These are phyloP conservation scores for Planococcus citri DNA, from an alignment of 1,140 invertebrate genomes.

Conservation along the genomic window DNA sequence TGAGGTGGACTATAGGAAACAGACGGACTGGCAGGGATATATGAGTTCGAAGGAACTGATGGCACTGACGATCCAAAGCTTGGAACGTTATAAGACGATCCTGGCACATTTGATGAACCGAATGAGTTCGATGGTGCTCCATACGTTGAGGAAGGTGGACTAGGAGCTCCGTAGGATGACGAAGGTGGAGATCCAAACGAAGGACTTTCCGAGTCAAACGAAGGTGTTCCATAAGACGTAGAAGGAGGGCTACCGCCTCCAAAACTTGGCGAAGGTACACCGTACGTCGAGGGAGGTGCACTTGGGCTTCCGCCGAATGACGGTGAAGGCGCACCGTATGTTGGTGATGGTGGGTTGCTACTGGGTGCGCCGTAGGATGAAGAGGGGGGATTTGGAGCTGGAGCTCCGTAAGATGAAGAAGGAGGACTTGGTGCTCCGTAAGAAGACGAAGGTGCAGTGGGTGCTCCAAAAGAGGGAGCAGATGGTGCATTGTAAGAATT, in stretches of 20 bases:
- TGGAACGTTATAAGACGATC: constrained; percentile 9
- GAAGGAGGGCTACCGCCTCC: constrained; percentile 12
- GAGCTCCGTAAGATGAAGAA: constrained; percentile 25
- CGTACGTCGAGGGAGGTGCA: constrained; percentile 18
- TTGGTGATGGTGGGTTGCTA: constrained; percentile 31
- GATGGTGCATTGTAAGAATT: constrained; percentile 12
- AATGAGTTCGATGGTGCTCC: constrained; percentile 29
- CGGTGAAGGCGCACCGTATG: constrained; percentile 27
- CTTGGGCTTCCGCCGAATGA: constrained; percentile 19
- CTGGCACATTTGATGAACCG: not conserved
- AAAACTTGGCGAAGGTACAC: constrained; percentile 14
- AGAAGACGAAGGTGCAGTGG: constrained; percentile 11
- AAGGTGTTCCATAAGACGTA: constrained; percentile 24
- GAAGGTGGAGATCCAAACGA: constrained; percentile 21
- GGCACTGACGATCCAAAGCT: constrained; percentile 15
- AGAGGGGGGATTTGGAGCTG: constrained; percentile 26
- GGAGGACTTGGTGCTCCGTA: constrained; percentile 25
- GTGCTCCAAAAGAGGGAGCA: not conserved
- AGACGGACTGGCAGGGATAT: constrained; percentile 22
- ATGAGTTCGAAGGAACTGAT: constrained; percentile 22
- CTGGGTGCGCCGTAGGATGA: constrained; percentile 26
- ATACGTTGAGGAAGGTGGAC: constrained; percentile 49
- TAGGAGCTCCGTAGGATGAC: constrained; percentile 35
- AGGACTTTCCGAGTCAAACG: constrained; percentile 12
- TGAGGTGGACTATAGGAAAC: constrained; percentile 21